These are phyloP conservation scores for Ptychochromis oligacanthus DNA, from an alignment of 2,113 vertebrate genomes.

Conservation along the genomic window DNA sequence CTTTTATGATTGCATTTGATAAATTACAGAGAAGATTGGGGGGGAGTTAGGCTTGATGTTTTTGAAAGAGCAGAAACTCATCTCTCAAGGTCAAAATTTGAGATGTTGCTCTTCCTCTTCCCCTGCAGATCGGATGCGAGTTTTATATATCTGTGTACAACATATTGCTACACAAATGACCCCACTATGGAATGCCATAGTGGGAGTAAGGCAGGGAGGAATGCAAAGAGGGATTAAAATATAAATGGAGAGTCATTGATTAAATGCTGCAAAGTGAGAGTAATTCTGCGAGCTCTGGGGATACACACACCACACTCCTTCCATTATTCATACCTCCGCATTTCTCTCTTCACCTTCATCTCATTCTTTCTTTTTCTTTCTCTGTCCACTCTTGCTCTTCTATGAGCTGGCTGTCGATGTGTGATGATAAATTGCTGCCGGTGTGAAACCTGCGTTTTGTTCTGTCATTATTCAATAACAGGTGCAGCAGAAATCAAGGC, in stretches of 20 bases:
- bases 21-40: conserved; percentile 1
- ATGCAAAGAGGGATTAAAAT: conserved; percentile 59
- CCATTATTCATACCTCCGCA: conserved; percentile 75
- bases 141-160: conserved; percentile 23
- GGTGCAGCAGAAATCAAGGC: conserved; percentile 62
- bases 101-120: conserved; percentile 2
- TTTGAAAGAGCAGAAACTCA: conserved; percentile 28
- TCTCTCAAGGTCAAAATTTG: conserved; percentile 13
- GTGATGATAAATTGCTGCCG: conserved; percentile 67
- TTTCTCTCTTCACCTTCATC: conserved; percentile 42
- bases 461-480: conserved; percentile 75
- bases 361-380: conserved; percentile 8
- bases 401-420: conserved; percentile 63
- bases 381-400: conserved; percentile 12
- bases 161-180: conserved; percentile 54
- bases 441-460: conserved; percentile 64
- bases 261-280: conserved; percentile 81
- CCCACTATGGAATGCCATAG: conserved; percentile 42
- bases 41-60: neutral
- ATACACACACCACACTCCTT: conserved; percentile 60
- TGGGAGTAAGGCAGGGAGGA: conserved; percentile 34
- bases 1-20: neutral
- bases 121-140: neutral
- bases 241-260: conserved; percentile 76
- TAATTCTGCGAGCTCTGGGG: conserved; percentile 74